Base-by-base conservation (phyloP, 2,113 vertebrate species). In the Chamaetylas fuelleborni region DNA sequence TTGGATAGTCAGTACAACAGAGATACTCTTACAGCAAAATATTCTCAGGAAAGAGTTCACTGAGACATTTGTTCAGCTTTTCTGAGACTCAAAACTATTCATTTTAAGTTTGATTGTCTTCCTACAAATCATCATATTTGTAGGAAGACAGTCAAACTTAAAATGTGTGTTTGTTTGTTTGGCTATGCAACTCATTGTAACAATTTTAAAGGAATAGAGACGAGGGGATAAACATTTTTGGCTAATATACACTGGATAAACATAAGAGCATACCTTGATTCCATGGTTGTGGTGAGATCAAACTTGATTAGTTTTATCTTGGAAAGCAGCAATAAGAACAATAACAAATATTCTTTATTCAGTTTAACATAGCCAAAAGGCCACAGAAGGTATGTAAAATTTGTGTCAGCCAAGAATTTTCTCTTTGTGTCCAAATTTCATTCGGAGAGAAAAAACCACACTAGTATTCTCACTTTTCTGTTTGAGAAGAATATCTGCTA, bases 1-100 rank as follows among this genome's bases (percentile, higher is more conserved):
- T 85, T 91, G 91, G 90, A 88, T 83, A 93, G 74, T 86, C 54
- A 76, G 76, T 76, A 69, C 16, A 91, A 84, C 65, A 95, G 72
- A 96, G 93, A 97, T 29, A 58, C 77, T 73, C 43, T 83, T 70
- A 28, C 31, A 91, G 74, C 4, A 11, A 97, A 96, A 92, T 45
- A 86, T 70, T 87, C 84, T 93, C 74, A 81, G 69, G 86, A 94
- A 62, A 83, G 86, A 81, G 89, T 95, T 95, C 88, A 89, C 87
- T 3, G 5, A 96, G 76, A 64, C 57, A 18, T 48, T 95, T 90
- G 58, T 92, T 97, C 92, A 91, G 88, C 24, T 25, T 95, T 96
- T 96, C 84, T 92, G 74, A 96, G 60, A 43, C 36, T 86, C 66
- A 96, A 82, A 89, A 40, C 47, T n/a, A n/a, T n/a, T n/a, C n/a